Percentiles rank a stretch among this genome's conserved stretches.
phyloP scores from a whole-genome alignment of 2,797 vertebrate species.

The Phataginus tetradactyla region DNA sequence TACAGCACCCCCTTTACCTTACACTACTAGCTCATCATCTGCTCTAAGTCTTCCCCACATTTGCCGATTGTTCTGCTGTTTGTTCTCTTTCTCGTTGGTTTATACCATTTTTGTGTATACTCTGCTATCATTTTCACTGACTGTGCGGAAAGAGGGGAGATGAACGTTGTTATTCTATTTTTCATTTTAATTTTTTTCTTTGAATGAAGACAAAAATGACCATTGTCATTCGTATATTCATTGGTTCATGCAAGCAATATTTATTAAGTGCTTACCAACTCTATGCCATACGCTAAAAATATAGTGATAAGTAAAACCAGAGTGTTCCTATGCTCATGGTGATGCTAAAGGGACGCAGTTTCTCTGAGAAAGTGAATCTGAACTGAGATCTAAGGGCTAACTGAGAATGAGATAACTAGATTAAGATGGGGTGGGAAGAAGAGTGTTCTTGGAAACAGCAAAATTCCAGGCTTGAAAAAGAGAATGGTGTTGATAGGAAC shows the following conservation, averaged over 20 bases:
- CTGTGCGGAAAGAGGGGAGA: neutral
- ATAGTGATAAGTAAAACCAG: neutral
- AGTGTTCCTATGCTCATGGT: neutral
- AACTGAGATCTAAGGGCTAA: neutral
- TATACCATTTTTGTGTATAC: neutral
- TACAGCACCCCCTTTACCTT: neutral
- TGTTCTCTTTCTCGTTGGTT: neutral
- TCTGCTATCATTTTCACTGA: neutral
- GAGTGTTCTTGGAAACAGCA: neutral
- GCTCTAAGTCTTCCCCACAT: neutral
- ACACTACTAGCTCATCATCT: neutral
- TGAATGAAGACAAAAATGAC: neutral
- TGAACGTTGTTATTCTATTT: neutral
- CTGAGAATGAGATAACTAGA: neutral
- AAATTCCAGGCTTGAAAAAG: neutral
- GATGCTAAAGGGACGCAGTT: neutral
- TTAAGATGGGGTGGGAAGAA: neutral
- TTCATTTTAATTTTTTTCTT: neutral
- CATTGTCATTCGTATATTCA: neutral
- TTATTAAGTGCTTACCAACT: neutral
- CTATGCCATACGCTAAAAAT: neutral
- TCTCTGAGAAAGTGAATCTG: slow-evolving; percentile 17
- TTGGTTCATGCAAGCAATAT: neutral
- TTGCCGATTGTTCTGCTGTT: neutral
- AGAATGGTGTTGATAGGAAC: neutral